Evolutionary conservation across 2,797 vertebrate genomes (phyloP), one percentile per base, ranked within the genome.

Genomic region (Danio albolineatus): DNA sequence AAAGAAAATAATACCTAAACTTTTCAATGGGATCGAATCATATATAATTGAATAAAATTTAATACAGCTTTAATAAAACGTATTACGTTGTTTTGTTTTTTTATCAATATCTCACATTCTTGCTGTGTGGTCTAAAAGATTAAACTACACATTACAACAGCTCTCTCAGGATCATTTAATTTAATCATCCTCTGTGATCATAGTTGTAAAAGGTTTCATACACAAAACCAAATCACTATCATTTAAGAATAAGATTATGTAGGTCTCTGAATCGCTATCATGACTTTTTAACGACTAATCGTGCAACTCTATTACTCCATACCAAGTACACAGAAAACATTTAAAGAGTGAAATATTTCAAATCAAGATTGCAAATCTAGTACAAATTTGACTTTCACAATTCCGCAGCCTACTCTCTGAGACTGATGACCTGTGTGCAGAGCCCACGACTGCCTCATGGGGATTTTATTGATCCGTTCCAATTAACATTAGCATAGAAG

Each of bases 401-500:
- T 39, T 51, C n/a, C 43, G 36, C 48, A 72, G 46, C 46, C 2
- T 61, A 62, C 28, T 49, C 14, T 53, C 10, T 49, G 76, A 41
- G 39, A 78, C 56, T 46, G 39, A 66, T 28, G 62, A 54, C 46
- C 57, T 14, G 7, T 44, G 57, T 41, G 41, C 21, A 61, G 61
- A 83, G 16, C 64, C 17, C 64, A 56, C n/a, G n/a, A 6, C 64
- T 53, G 38, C 57, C 19, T 54, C 4, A 10, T 17, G 13, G 41
- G 19, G 17, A 36, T 65, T 71, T 61, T 65, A 64, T 59, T 46
- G 56, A 75, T 83, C 71, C 1, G 7, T 43, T 54, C 13, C 49
- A 46, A 71, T 69, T 79, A 79, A 70, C 53, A 61, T 73, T 73
- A 73, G 69, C 38, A 59, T 73, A 79, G 21, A 19, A 54, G 5